Percentiles rank a stretch among this genome's conserved stretches.
Evolutionary conservation across 2,888 invertebrate species (phyloP).

Genomic region (Ernsta delagoae): DNA sequence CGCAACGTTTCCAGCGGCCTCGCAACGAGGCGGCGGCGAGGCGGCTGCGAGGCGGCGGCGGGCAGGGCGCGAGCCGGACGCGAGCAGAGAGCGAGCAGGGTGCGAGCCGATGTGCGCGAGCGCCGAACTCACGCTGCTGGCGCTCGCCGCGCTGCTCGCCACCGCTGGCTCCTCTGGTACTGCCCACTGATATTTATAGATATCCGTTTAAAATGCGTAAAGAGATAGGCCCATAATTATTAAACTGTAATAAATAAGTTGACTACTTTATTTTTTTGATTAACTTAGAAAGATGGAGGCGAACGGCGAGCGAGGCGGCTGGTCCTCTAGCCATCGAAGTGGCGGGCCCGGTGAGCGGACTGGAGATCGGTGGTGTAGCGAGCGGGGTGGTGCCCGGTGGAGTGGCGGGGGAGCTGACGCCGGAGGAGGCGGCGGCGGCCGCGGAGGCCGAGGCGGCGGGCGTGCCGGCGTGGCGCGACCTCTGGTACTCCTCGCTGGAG

Average conservation of each 20-base stretch:
- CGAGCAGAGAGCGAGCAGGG: slow-evolving; percentile 17
- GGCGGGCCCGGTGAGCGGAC: slow-evolving; percentile 33
- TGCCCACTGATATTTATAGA: background rate
- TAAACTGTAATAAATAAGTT: too few species aligned
- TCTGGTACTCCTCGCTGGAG: slow-evolving; percentile 32
- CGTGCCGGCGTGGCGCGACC: too few species aligned
- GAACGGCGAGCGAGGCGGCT: slow-evolving; percentile 40
- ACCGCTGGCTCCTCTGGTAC: slow-evolving; percentile 40
- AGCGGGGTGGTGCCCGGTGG: slow-evolving; percentile 26
- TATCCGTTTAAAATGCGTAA: too few species aligned
- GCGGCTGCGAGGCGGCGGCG: slow-evolving; percentile 10
- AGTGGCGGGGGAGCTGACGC: slow-evolving; percentile 40
- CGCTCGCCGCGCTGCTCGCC: slow-evolving; percentile 45
- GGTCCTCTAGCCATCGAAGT: slow-evolving; percentile 34
- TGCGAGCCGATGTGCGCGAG: slow-evolving; percentile 38
- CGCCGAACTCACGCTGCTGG: slow-evolving; percentile 44
- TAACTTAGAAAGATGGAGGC: slow-evolving; percentile 38
- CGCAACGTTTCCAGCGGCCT: too few species aligned
- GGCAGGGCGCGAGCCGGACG: slow-evolving; percentile 16
- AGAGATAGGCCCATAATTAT: too few species aligned
- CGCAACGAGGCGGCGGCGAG: background rate
- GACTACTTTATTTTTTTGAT: background rate
- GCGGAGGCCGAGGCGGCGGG: slow-evolving; percentile 48
- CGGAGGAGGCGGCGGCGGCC: slow-evolving; percentile 48
- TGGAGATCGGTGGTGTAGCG: slow-evolving; percentile 22